Base-by-base conservation (phyloP, 1,140 invertebrate genomes). In the Alviniconcha marisindica region DNA sequence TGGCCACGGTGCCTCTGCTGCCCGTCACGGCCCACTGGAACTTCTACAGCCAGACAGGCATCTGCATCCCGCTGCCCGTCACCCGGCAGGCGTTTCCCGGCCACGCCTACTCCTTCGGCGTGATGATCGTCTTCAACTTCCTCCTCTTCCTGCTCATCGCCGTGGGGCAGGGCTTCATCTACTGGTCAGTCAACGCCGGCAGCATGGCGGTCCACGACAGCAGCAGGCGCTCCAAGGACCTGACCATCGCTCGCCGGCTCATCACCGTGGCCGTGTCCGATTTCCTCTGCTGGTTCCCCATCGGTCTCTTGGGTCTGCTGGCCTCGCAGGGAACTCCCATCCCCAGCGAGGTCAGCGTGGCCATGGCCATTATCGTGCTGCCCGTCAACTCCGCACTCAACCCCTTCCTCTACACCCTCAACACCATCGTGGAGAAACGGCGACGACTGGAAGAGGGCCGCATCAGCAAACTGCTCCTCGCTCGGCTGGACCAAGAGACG, bases 331-430 rank as follows among this genome's bases (percentile, higher is more conserved):
- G 31, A 33, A 33, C 14, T 2, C 5, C 28, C 28, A 31, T 66
- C 2, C n/a, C 63, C 14, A 33, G 63, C 12, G 63, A 66, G 28
- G 28, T 33, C 28, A 66, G 2, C 28, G 63, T 66, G 0, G n/a
- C 18, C 63, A 66, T 33, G 12, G 63, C 63, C n/a, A 18, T 66
- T 5, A 12, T 66, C 14, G 63, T 66, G 14, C 31, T 66, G 5
- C 63, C 63, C 14, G 3, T 66, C 63, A 66, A 66, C 28, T 66
- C 63, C 14, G 63, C 63, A 12, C n/a, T 66, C 63, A 66, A 66
- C 24, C 63, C 63, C 28, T 66, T 31, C 18, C 63, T 66, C n/a
- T 66, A 66, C 63, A 66, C n/a, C 28, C 5, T 66, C 63, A 66
- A 33, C 24, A 33, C 36, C 28, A 31, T 66, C 5, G n/a, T 66